Conservation (phyloP, 2,888 invertebrate species). For the Athalia cordata region DNA sequence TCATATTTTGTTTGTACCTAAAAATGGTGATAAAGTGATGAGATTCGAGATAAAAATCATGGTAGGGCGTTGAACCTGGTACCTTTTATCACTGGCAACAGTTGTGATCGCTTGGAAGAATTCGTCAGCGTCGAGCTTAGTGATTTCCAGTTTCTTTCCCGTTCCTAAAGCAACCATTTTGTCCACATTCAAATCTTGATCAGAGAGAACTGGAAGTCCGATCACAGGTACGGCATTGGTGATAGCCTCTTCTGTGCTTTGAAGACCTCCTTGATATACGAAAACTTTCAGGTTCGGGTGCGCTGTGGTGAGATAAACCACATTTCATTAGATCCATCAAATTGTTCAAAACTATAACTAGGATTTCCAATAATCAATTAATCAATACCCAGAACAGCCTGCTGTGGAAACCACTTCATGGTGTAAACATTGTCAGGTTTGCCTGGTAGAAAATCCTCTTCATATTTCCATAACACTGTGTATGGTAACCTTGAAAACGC, state of each 20-base stretch:
- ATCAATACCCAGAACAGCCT: too few species aligned
- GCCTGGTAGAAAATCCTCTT: too few species aligned
- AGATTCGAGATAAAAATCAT: too few species aligned
- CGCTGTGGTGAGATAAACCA: conserved; percentile 47
- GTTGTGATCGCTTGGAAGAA: conserved; percentile 49
- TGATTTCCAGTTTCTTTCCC: conserved; percentile 50
- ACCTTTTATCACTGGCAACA: conserved; percentile 53
- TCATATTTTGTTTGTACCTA: conserved; percentile 57
- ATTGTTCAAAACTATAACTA: too few species aligned
- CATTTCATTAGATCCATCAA: too few species aligned
- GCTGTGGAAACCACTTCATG: too few species aligned
- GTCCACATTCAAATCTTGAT: conserved; percentile 54
- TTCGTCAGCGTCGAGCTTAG: conserved; percentile 38
- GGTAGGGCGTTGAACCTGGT: neutral
- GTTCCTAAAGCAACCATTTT: conserved; percentile 52
- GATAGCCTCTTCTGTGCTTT: conserved; percentile 61
- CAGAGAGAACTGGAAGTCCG: conserved; percentile 57
- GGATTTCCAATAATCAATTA: too few species aligned
- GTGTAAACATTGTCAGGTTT: too few species aligned
- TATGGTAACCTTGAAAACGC: conserved; percentile 64
- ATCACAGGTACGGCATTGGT: conserved; percentile 57
- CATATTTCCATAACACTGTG: too few species aligned
- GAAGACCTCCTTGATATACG: conserved; percentile 60
- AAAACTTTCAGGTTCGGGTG: conserved; percentile 60
- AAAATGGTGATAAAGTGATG: neutral